phyloP scores from a whole-genome alignment of 2,797 vertebrate species.

The Periparus ater region DNA sequence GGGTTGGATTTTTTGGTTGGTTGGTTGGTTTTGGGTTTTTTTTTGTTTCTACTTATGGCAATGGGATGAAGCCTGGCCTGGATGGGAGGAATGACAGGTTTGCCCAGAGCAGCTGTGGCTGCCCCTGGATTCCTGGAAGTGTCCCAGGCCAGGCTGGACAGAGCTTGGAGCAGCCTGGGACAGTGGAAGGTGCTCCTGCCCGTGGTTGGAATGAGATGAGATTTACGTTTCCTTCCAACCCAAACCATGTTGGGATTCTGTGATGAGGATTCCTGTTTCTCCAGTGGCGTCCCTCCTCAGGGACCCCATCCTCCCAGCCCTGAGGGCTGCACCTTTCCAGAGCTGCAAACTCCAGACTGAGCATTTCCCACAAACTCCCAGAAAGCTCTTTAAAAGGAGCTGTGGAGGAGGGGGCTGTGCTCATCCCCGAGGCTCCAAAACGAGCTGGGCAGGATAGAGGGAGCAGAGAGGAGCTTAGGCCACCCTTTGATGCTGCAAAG shows the following conservation, averaged over 20 bases:
- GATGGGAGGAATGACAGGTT: not conserved
- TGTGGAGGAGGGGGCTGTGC: not conserved
- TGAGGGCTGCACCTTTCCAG: not conserved
- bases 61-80: not conserved
- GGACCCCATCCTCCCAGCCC: not conserved
- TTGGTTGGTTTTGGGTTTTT: no score
- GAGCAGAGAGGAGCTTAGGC: not conserved
- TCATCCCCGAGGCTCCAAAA: not conserved
- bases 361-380: not conserved
- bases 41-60: not conserved
- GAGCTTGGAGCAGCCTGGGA: not conserved
- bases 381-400: not conserved
- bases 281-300: not conserved
- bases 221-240: not conserved
- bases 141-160: fast-evolving
- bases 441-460: not conserved
- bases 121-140: not conserved
- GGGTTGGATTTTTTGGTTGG: not conserved
- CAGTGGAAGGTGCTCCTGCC: not conserved
- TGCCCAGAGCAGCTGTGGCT: not conserved
- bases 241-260: not conserved
- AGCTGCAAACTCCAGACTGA: not conserved
- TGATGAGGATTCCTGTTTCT: not conserved
- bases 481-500: not conserved
- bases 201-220: no score